Evolutionary conservation across 2,888 invertebrate genomes (phyloP).

Genomic region (Myopa testacea): DNA sequence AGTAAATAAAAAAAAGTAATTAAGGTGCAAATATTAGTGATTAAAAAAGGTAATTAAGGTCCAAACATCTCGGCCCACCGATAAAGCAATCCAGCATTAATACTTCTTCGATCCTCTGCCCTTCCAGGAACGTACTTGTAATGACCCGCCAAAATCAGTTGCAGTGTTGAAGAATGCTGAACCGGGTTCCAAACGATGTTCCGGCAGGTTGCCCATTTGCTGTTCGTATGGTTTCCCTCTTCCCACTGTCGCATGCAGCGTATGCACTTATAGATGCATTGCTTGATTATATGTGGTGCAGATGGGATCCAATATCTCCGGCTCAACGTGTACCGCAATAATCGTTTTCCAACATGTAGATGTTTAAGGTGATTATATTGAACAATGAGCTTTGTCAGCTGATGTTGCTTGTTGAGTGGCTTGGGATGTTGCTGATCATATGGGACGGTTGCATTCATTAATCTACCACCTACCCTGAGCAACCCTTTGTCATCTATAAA

Average conservation of each 20-base stretch:
- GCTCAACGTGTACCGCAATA: constrained; percentile 40
- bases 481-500: constrained; percentile 10
- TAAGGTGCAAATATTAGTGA: no score
- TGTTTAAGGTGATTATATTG: no score
- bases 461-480: constrained; percentile 9
- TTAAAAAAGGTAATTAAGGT: background rate
- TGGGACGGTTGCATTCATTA: no score
- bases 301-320: constrained; percentile 43
- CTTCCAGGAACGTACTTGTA: constrained; percentile 46
- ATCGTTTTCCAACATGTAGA: constrained; percentile 44
- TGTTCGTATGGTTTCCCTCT: constrained; percentile 40
- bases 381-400: no score
- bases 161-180: constrained; percentile 49
- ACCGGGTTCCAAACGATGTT: constrained; percentile 40
- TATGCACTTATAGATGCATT: constrained; percentile 42
- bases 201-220: constrained; percentile 47
- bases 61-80: constrained; percentile 21
- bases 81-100: constrained; percentile 53
- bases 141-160: constrained; percentile 50
- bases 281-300: constrained; percentile 35
- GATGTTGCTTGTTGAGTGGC: no score
- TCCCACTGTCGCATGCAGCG: constrained; percentile 41
- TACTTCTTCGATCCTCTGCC: constrained; percentile 47
- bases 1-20: no score
- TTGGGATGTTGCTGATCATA: no score